Evolutionary conservation across 2,113 vertebrate species (phyloP), one percentile per base, ranked within the genome.

Genomic region (Neolamprologus longior): DNA sequence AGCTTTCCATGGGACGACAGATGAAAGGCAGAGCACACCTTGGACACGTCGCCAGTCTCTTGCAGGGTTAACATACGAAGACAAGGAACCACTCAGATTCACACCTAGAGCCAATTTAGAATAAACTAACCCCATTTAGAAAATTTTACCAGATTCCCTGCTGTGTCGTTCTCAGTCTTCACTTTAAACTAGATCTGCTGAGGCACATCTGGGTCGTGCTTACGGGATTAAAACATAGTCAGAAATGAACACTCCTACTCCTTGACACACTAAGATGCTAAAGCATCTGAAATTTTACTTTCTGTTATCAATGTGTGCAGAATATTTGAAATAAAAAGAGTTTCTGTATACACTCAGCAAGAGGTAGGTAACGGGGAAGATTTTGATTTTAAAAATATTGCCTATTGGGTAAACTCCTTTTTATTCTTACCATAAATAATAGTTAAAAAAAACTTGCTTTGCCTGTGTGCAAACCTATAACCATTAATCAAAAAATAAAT

Each of bases 91-190:
- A 71, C 37, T 42, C 66, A 71, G n/a, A 3, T 24, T 71, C 35
- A 42, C n/a, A 42, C n/a, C n/a, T 24, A 71, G 7, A 37, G 63
- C 63, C 63, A 40, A 40, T 68, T 68, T 40, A 68, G 63, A 68
- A 40, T 68, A 13, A 68, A 68, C 35, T 21, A 21, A 68, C 33
- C 0, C 19, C 63, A 73, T 26, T 17, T 24, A 45, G 21, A 10
- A 45, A 73, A 7, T 1, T 0, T 73, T 0, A 42, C 37, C 14
- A 9, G 12, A 42, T 71, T 21, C 37, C 40, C 66, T 45, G 33
- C 21, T 42, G 35, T 42, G n/a, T 73, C 8, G 8, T 45, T 24
- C n/a, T 24, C 35, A 68, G n/a, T 40, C 12, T 73, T 73, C 37
- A 45, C 21, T 73, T 73, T 45, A 45, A 42, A 24, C 12, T 24